phyloP scores from a whole-genome alignment of 2,113 vertebrate genomes.

The Phrynosoma blainvillii region DNA sequence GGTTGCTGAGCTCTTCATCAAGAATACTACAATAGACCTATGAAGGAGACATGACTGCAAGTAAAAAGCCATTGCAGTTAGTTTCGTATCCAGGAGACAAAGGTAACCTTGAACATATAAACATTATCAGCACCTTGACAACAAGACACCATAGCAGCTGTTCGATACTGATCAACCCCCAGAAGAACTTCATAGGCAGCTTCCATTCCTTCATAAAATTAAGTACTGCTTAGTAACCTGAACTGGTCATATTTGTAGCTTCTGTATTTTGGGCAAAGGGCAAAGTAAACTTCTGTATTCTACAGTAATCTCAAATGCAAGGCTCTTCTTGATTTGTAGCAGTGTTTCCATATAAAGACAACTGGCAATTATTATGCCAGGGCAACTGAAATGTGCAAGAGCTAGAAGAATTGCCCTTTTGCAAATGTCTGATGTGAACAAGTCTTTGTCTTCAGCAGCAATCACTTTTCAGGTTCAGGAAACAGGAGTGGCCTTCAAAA shows the following conservation, averaged over 20 bases:
- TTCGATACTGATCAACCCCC: accelerated
- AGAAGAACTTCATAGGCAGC: not conserved
- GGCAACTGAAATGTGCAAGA: not conserved
- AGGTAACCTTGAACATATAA: not conserved
- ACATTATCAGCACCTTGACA: not conserved
- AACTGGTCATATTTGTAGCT: not conserved
- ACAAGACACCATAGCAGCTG: not conserved
- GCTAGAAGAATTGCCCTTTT: constrained; percentile 24
- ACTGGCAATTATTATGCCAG: not conserved
- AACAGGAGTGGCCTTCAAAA: not conserved
- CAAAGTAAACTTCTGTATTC: not conserved
- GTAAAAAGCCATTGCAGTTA: not conserved
- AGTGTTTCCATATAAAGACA: not conserved
- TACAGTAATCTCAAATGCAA: not conserved
- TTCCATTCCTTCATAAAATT: not conserved
- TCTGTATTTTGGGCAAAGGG: not conserved
- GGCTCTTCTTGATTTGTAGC: not conserved
- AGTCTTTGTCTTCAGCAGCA: not conserved
- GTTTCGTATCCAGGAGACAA: not conserved
- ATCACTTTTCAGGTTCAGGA: constrained; percentile 6
- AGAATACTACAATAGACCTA: not conserved
- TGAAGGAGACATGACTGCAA: not conserved
- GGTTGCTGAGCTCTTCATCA: not conserved
- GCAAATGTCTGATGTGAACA: constrained; percentile 13
- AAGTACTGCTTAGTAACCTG: not conserved